These are phyloP conservation scores for Neosilurus hyrtlii DNA, from an alignment of 2,797 vertebrate species.

Conservation along the genomic window DNA sequence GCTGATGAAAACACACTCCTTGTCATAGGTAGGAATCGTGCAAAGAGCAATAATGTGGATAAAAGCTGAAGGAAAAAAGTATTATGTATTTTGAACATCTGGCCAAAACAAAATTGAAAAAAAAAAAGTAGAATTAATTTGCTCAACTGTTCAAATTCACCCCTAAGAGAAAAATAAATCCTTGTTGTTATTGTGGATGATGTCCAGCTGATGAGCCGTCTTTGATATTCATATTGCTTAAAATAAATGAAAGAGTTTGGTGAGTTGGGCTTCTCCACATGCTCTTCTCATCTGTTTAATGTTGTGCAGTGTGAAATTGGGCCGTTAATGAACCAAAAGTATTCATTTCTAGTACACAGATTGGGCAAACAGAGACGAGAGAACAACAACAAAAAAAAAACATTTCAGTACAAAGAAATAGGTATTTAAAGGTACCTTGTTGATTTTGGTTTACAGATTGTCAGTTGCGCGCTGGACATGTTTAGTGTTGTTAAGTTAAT, in stretches of 20 bases:
- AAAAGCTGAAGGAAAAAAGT: not conserved
- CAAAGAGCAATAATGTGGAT: constrained; percentile 5
- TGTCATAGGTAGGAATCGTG: no score
- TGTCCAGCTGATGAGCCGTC: not conserved
- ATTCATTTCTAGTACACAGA: not conserved
- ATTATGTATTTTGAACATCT: not conserved
- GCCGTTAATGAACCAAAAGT: constrained; percentile 3
- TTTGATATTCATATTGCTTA: not conserved
- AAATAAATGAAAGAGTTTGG: not conserved
- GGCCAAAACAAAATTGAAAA: not conserved
- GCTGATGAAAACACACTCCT: no score
- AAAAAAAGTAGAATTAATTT: not conserved
- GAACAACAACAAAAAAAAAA: not conserved
- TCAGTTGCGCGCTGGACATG: not conserved
- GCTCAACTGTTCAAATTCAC: no score
- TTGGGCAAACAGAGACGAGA: not conserved
- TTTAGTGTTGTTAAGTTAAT: not conserved
- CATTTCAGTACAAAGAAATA: not conserved
- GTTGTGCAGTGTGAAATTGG: constrained; percentile 9
- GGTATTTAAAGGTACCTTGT: not conserved
- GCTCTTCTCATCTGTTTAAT: not conserved
- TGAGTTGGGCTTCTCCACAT: not conserved
- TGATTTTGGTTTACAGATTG: no score
- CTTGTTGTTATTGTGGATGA: not conserved
- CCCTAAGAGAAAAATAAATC: not conserved